Evolutionary conservation across 2,888 invertebrate genomes (phyloP).

Genomic region (Diloba caeruleocephala): DNA sequence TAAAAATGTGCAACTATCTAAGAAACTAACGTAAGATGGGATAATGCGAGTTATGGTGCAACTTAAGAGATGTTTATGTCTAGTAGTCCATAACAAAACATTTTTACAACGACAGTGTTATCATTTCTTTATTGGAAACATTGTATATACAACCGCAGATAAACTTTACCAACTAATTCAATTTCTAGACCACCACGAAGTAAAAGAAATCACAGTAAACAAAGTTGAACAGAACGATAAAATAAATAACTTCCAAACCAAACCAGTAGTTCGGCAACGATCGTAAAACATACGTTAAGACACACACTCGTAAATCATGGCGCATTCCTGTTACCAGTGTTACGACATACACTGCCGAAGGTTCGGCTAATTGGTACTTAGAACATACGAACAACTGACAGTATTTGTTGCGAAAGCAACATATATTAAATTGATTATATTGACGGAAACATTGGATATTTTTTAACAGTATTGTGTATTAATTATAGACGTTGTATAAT

Average conservation of each 20-base stretch:
- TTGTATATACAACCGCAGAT: no score
- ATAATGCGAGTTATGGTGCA: no score
- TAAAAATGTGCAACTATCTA: no score
- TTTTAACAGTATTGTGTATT: background rate
- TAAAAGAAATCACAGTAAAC: constrained; percentile 5
- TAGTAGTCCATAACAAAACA: no score
- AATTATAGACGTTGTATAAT: background rate
- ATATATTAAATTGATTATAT: constrained; percentile 16
- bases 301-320: constrained; percentile 46
- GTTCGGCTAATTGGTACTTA: constrained; percentile 36
- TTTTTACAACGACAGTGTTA: no score
- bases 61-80: no score
- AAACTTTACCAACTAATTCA: no score
- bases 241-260: constrained; percentile 19
- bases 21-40: no score
- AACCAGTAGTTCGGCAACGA: constrained; percentile 30
- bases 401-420: constrained; percentile 15
- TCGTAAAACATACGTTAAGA: constrained; percentile 35
- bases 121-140: no score
- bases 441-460: constrained; percentile 1
- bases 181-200: background rate
- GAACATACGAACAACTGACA: constrained; percentile 10
- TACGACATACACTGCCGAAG: constrained; percentile 42
- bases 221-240: constrained; percentile 5
- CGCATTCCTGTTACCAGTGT: constrained; percentile 41